Evolutionary conservation across 2,797 vertebrate genomes (phyloP).

Genomic region (Macropodus opercularis): DNA sequence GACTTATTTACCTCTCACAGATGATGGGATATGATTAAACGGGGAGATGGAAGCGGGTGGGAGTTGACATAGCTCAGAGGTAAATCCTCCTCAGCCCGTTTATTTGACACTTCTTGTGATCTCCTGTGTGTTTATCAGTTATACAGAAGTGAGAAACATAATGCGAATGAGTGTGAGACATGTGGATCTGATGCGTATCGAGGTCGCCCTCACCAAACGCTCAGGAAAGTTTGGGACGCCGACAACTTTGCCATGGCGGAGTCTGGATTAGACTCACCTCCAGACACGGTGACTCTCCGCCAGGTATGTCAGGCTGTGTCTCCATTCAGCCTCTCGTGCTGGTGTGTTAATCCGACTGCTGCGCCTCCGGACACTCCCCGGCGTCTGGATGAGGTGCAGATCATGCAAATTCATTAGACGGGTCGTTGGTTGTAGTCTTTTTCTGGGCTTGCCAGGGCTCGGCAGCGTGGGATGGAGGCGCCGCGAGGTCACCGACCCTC

Average conservation of each 20-base stretch:
- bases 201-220: not conserved
- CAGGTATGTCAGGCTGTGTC: conserved; percentile 44
- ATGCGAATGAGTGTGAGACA: conserved; percentile 14
- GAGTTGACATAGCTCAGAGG: conserved; percentile 40
- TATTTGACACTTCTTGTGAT: conserved; percentile 42
- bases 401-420: conserved; percentile 48
- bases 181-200: conserved; percentile 3
- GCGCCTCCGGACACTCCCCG: conserved; percentile 44
- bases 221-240: no score
- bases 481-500: conserved; percentile 48
- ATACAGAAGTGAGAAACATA: conserved; percentile 24
- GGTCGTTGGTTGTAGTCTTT: conserved; percentile 18
- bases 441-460: conserved; percentile 48
- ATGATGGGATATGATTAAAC: conserved; percentile 65
- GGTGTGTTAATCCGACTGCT: conserved; percentile 52
- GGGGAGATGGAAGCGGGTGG: conserved; percentile 34
- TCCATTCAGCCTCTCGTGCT: conserved; percentile 62
- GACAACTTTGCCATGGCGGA: conserved; percentile 1
- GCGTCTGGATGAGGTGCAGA: conserved; percentile 52
- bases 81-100: conserved; percentile 58
- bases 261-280: conserved; percentile 44
- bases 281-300: conserved; percentile 21
- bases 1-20: conserved; percentile 52
- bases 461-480: conserved; percentile 51
- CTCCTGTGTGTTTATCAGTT: conserved; percentile 46